These are phyloP conservation scores for Petaurus breviceps DNA, from an alignment of 2,113 vertebrate species.

Conservation along the genomic window DNA sequence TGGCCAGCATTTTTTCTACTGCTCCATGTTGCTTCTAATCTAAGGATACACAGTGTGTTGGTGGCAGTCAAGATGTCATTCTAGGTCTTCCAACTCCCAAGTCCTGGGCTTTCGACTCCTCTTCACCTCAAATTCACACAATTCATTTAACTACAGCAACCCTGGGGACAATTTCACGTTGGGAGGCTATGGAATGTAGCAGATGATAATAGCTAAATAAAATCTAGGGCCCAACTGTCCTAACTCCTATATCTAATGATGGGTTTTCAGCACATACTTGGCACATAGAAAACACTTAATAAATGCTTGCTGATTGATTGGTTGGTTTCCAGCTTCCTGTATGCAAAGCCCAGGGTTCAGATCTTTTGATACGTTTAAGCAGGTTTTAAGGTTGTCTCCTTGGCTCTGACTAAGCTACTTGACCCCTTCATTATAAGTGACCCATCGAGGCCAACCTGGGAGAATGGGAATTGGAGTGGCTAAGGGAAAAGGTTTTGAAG, in stretches of 20 bases:
- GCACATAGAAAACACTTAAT: neutral
- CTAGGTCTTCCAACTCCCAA: too few species aligned
- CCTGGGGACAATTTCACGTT: neutral
- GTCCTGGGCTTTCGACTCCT: neutral
- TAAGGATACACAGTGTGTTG: neutral
- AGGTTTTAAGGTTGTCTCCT: neutral
- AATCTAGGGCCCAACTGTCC: too few species aligned
- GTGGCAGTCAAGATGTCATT: neutral
- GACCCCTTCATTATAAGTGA: neutral
- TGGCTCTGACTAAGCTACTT: neutral
- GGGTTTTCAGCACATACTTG: too few species aligned
- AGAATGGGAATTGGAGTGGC: neutral
- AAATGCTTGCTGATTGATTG: neutral
- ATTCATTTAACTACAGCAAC: neutral
- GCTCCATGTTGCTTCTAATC: neutral
- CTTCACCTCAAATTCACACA: neutral
- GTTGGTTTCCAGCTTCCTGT: neutral
- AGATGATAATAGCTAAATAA: neutral
- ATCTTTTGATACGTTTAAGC: neutral
- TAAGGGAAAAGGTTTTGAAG: neutral
- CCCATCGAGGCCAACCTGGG: neutral
- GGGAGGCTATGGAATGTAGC: neutral
- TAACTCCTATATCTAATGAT: too few species aligned
- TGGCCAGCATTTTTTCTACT: neutral
- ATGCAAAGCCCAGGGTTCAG: neutral